Percentiles rank a stretch among this genome's conserved stretches.
These are phyloP conservation scores for Pontoporia blainvillei DNA, from an alignment of 2,113 vertebrate species.

Conservation along the genomic window DNA sequence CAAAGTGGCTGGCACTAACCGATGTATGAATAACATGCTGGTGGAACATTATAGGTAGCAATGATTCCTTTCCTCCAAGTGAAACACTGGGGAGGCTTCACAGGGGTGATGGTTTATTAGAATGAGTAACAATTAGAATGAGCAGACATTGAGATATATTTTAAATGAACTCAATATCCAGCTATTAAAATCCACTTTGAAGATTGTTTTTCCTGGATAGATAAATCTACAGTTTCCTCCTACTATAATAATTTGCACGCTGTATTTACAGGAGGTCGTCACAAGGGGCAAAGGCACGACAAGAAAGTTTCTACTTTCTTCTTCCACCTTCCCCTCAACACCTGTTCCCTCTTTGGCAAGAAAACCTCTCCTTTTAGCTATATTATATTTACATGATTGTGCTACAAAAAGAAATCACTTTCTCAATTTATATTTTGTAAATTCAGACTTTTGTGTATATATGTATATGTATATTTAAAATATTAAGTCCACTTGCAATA, in stretches of 20 bases:
- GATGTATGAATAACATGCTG: background rate
- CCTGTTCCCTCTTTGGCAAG: background rate
- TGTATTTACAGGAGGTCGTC: background rate
- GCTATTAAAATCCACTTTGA: background rate
- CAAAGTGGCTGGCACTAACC: background rate
- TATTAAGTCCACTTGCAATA: background rate
- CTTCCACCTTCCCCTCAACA: background rate
- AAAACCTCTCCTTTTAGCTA: background rate
- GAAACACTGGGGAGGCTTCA: background rate
- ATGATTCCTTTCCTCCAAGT: background rate
- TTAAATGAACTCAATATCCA: background rate
- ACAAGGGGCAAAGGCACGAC: background rate
- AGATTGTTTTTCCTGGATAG: background rate
- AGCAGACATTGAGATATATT: background rate
- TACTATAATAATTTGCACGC: background rate
- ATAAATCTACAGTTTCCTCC: background rate
- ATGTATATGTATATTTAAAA: background rate
- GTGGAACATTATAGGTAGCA: background rate
- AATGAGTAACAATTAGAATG: background rate
- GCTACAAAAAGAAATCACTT: background rate
- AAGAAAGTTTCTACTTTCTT: background rate
- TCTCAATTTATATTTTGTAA: background rate
- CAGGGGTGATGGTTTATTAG: background rate
- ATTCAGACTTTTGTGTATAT: background rate
- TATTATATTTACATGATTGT: background rate